Evolutionary conservation across 2,888 invertebrate genomes (phyloP), one percentile per base, ranked within the genome.

Genomic region (Phalera bucephala): DNA sequence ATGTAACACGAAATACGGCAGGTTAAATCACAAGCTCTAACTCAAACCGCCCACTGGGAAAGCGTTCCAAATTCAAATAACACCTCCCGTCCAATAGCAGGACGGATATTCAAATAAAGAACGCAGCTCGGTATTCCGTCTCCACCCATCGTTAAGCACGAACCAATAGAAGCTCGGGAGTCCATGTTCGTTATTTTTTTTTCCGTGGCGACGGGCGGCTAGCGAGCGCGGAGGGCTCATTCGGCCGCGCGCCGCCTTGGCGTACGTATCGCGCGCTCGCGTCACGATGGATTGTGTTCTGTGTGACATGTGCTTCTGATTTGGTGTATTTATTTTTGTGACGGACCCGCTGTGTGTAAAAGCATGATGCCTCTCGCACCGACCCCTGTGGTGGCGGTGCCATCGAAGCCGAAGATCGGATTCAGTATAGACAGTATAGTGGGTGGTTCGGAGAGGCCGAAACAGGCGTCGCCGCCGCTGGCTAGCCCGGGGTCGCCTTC

Each of bases 301-400:
- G 83, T 87, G 85, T 85, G 79, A 82, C 81, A 83, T 84, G 88
- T 87, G 85, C 73, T 79, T 77, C 69, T 81, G 72, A 78, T 79
- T 79, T 75, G 64, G 75, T 77, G 74, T 73, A 79, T 71, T 17
- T 42, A 45, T 49, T 72, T 75, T 80, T 79, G 86, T 88, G 84
- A 67, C 81, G 76, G 81, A 82, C 80, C 57, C 61, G 72, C 70
- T 75, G 75, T 77, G 82, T 75, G 76, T 57, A 61, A 78, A 86
- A 94, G 91, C 91, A 97, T 96, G 96, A 96, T 97, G 96, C 96
- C 96, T 91, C 93, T 96, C 93, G 96, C 96, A 93, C 96, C 96
- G 91, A 96, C 96, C 82, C 95, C 96, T 91, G 94, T 96, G 88
- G 94, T 95, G 88, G 95, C 96, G 90, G 94, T 96, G 92, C 95